phyloP scores from a whole-genome alignment of 1,140 invertebrate species.

The Nymphalis io region DNA sequence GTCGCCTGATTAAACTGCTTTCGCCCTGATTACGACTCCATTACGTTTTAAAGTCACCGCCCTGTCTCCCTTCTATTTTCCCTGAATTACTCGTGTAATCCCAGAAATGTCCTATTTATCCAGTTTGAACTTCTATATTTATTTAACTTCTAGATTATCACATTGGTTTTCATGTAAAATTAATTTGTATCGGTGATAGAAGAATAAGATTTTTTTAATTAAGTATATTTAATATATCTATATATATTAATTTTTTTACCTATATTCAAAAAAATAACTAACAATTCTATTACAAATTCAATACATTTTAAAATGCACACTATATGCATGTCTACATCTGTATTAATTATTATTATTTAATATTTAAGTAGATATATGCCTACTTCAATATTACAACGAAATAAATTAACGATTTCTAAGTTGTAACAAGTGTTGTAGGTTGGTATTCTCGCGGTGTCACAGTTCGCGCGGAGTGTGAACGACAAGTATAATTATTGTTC shows the following conservation, averaged over 20 bases:
- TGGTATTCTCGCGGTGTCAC: constrained; percentile 15
- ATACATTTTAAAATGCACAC: no score
- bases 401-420: constrained; percentile 3
- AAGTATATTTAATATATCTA: no score
- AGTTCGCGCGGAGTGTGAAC: constrained; percentile 15
- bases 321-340: background rate
- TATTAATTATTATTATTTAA: background rate
- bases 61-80: constrained; percentile 26
- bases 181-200: background rate
- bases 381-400: background rate
- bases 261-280: no score
- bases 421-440: constrained; percentile 19
- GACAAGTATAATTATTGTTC: constrained; percentile 24
- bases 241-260: no score
- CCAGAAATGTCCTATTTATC: background rate
- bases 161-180: background rate
- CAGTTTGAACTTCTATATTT: background rate
- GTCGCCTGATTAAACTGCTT: constrained; percentile 41
- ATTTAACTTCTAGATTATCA: background rate
- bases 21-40: constrained; percentile 36
- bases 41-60: constrained; percentile 36
- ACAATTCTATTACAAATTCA: background rate
- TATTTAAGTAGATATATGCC: no score
- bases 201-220: background rate
- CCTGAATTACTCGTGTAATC: constrained; percentile 16